phyloP scores from a whole-genome alignment of 2,797 vertebrate species.

The Caiman crocodilus region DNA sequence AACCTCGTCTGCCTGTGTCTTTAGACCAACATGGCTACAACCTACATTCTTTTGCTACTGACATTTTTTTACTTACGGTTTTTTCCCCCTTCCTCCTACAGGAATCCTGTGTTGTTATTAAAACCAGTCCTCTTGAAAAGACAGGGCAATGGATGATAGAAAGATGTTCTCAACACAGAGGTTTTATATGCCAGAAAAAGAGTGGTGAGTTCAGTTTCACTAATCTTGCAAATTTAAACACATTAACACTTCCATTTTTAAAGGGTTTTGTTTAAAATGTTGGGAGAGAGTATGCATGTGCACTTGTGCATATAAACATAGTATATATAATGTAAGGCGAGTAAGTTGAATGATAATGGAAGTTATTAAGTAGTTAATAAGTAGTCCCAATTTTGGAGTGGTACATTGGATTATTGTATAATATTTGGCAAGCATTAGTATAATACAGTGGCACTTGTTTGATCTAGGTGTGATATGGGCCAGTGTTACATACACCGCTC shows the following conservation, averaged over 20 bases:
- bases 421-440: neutral
- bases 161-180: neutral
- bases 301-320: neutral
- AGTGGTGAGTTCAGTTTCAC: conserved; percentile 40
- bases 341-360: neutral
- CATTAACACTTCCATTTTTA: neutral
- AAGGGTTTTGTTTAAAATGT: neutral
- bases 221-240: neutral
- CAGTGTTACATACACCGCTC: neutral
- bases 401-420: neutral
- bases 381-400: neutral
- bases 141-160: conserved; percentile 53
- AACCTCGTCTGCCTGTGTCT: too few relatives aligned
- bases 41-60: neutral
- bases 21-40: too few relatives aligned
- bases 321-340: neutral
- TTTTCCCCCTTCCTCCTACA: conserved; percentile 2
- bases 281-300: neutral
- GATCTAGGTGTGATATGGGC: neutral
- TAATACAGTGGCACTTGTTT: neutral
- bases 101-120: conserved; percentile 63
- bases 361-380: neutral
- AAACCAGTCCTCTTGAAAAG: conserved; percentile 35
- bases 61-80: neutral
- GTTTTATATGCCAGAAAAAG: conserved; percentile 61